Evolutionary conservation across 2,113 vertebrate species (phyloP), one percentile per base, ranked within the genome.

Genomic region (Ammodramus savannarum): DNA sequence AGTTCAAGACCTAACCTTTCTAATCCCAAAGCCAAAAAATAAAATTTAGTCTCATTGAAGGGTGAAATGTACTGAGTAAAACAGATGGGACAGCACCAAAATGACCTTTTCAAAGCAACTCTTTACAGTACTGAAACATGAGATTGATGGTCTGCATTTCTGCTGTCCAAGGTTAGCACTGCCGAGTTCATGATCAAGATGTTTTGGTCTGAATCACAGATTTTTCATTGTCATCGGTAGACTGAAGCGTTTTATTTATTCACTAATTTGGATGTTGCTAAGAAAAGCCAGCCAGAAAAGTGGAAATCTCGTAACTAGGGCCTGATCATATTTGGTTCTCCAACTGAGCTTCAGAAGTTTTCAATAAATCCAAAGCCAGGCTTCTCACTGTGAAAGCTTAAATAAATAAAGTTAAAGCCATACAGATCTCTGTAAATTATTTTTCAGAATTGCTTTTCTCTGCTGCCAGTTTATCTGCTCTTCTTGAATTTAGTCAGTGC

Each of bases 231-330:
- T 67, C 49, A 62, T 76, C n/a, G 0, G 31, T 63, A 93, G 59
- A 90, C 54, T 66, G 49, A 36, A 97, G n/a, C n/a, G 19, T 81
- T 92, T 93, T 94, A 87, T 88, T 96, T 95, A 82, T 89, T 87
- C 81, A 57, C 38, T 85, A 69, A 65, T 84, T 93, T 80, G n/a
- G 62, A 80, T 46, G 65, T 38, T 68, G 34, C 39, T 89, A 92
- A 59, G 78, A 87, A 85, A 95, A 93, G 51, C 22, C 62, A 74
- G 72, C 36, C 78, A 87, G 54, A 68, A 68, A 67, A 87, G 23
- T 49, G 5, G 38, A 86, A 73, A 69, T 62, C 67, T 89, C 5
- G 1, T 62, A 87, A 85, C 10, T 5, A 76, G 81, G 34, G 81
- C 25, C 11, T 41, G 68, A 72, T 94, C 58, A n/a, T 66, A 94